Percentiles rank a stretch among this genome's conserved stretches.
Evolutionary conservation across 2,888 invertebrate species (phyloP).

Genomic region (Trachelus troglodyta): DNA sequence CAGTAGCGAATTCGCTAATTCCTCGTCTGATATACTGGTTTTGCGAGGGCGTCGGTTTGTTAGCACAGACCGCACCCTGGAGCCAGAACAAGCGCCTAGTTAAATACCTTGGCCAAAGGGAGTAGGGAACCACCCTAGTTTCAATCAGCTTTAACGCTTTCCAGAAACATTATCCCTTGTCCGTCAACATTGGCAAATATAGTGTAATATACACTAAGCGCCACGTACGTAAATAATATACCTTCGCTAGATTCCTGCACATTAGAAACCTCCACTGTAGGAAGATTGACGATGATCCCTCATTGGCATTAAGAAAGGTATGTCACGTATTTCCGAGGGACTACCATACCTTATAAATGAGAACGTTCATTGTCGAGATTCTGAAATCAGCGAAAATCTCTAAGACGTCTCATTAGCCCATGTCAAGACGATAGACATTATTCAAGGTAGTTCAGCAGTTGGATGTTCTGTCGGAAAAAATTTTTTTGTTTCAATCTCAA

Average conservation of each 20-base stretch:
- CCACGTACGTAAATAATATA: neutral
- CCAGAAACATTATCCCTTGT: constrained; percentile 30
- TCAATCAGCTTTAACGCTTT: constrained; percentile 39
- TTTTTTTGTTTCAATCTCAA: neutral
- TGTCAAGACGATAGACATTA: neutral
- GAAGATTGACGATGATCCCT: neutral
- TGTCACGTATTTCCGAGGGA: neutral
- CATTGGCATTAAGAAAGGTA: neutral
- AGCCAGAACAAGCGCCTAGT: neutral
- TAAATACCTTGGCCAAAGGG: neutral
- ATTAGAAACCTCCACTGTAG: neutral
- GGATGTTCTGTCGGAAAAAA: neutral
- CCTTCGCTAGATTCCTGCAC: neutral
- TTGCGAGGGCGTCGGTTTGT: constrained; percentile 39
- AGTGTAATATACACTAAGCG: neutral
- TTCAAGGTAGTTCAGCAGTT: neutral
- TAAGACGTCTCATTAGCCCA: neutral
- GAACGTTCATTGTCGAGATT: neutral
- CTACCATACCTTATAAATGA: neutral
- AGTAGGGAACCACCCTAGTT: constrained; percentile 35
- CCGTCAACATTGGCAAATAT: constrained; percentile 8
- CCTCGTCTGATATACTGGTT: constrained; percentile 28
- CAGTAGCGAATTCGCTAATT: constrained; percentile 23
- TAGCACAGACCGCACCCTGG: constrained; percentile 41
- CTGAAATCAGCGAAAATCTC: neutral